Conservation (phyloP, 1,140 invertebrate genomes). For the Drosophila sulfurigaster region DNA sequence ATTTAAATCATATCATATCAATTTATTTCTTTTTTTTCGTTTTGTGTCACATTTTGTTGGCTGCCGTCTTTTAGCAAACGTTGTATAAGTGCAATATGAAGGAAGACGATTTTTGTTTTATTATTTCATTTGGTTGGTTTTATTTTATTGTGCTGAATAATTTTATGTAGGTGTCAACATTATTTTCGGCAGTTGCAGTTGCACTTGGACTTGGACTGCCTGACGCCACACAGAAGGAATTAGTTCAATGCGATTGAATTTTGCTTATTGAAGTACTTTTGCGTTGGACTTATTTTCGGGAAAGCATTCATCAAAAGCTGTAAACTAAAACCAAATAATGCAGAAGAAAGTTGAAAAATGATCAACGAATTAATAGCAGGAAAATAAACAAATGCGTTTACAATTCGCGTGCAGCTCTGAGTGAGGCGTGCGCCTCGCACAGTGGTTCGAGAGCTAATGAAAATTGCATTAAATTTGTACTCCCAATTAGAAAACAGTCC, state of each 20-base stretch:
- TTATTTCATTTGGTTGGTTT: not conserved
- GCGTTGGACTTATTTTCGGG: conserved; percentile 19
- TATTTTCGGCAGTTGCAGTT: conserved; percentile 28
- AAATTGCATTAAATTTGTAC: not conserved
- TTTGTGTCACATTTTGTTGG: conserved; percentile 63
- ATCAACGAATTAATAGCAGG: conserved; percentile 51
- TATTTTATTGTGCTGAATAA: conserved; percentile 27
- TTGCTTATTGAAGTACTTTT: conserved; percentile 37
- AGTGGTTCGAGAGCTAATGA: conserved; percentile 11
- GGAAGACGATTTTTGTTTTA: conserved; percentile 1
- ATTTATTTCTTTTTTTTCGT: conserved; percentile 28
- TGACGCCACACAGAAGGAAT: conserved; percentile 62
- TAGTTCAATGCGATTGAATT: conserved; percentile 34
- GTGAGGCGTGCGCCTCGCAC: conserved; percentile 33
- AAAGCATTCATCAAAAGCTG: conserved; percentile 30
- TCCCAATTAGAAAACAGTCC: not conserved
- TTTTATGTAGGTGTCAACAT: conserved; percentile 59
- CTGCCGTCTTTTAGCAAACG: conserved; percentile 36
- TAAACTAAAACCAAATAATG: conserved; percentile 53
- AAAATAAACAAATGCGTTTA: conserved; percentile 46
- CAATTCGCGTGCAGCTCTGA: conserved; percentile 42
- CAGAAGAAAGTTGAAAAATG: conserved; percentile 65
- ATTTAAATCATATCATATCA: conserved; percentile 15
- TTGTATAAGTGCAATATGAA: conserved; percentile 39
- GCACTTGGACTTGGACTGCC: conserved; percentile 63